These are phyloP conservation scores for Pentamera pediparva DNA, from an alignment of 53 echinoderm and acorn worm species.

Conservation along the genomic window DNA sequence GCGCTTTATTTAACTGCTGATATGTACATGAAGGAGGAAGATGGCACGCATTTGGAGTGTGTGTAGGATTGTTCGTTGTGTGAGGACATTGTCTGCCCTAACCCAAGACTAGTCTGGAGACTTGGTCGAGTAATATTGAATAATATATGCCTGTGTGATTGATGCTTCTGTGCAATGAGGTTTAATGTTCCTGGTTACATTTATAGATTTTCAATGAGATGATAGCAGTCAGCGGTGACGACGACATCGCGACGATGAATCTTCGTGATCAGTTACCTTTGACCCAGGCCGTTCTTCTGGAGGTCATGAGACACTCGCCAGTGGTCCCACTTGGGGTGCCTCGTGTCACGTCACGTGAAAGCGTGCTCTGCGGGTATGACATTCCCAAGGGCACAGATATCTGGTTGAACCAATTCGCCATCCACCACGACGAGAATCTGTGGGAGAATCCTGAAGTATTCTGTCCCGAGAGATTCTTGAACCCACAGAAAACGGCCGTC, in stretches of 20 bases:
- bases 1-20: too few species aligned
- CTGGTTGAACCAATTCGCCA: slow-evolving; percentile 53
- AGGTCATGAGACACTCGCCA: slow-evolving; percentile 33
- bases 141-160: too few species aligned
- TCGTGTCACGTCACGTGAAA: slow-evolving; percentile 26
- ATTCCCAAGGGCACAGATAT: slow-evolving; percentile 51
- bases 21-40: too few species aligned
- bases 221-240: neutral
- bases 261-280: slow-evolving; percentile 1
- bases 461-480: slow-evolving; percentile 39
- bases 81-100: too few species aligned
- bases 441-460: slow-evolving; percentile 37
- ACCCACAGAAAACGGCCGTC: slow-evolving; percentile 5
- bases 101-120: too few species aligned
- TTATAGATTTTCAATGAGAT: slow-evolving; percentile 26
- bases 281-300: slow-evolving; percentile 41
- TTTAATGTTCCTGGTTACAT: neutral
- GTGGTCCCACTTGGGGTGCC: slow-evolving; percentile 43
- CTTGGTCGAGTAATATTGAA: too few species aligned
- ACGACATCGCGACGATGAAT: slow-evolving; percentile 14
- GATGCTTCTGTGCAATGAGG: neutral
- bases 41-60: too few species aligned
- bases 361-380: slow-evolving; percentile 24
- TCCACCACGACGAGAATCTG: slow-evolving; percentile 30
- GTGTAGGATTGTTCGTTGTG: too few species aligned